These are phyloP conservation scores for Ceratina australensis DNA, from an alignment of 1,140 invertebrate species.

Conservation along the genomic window DNA sequence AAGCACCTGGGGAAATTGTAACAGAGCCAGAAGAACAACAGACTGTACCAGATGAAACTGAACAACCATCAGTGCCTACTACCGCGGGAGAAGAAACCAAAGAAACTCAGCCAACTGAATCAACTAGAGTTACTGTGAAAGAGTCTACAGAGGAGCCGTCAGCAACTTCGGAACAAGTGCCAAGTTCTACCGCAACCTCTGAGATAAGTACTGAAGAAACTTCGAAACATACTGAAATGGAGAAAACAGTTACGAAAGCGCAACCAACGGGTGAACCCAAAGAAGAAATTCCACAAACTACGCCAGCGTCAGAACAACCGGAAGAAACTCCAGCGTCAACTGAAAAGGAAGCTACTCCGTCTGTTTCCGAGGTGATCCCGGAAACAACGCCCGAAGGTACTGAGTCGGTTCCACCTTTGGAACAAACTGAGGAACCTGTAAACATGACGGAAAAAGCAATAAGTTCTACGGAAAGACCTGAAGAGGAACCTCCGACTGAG, in stretches of 20 bases:
- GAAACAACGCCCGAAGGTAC: constrained; percentile 2
- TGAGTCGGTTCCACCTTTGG: neutral
- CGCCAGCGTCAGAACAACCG: neutral
- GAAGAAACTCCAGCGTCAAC: neutral
- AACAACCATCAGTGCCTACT: neutral
- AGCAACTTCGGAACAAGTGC: constrained; percentile 6
- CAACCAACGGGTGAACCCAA: neutral
- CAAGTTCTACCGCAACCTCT: constrained; percentile 37
- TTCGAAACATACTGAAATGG: neutral
- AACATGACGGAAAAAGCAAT: neutral
- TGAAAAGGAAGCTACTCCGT: constrained; percentile 18
- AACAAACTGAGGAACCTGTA: constrained; percentile 29
- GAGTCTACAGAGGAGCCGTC: constrained; percentile 4
- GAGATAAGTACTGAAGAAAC: constrained; percentile 28
- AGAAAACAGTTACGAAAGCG: constrained; percentile 1
- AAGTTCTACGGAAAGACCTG: neutral
- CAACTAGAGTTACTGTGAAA: neutral
- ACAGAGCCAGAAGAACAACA: constrained; percentile 8
- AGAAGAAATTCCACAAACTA: neutral
- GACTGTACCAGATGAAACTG: neutral
- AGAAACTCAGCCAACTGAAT: constrained; percentile 5
- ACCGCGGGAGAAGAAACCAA: constrained; percentile 20
- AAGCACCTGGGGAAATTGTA: neutral
- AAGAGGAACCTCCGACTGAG: constrained; percentile 25
- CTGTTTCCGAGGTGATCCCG: neutral